Evolutionary conservation across 2,113 vertebrate species (phyloP), one percentile per base, ranked within the genome.

Genomic region (Psittacula cyanocephala): DNA sequence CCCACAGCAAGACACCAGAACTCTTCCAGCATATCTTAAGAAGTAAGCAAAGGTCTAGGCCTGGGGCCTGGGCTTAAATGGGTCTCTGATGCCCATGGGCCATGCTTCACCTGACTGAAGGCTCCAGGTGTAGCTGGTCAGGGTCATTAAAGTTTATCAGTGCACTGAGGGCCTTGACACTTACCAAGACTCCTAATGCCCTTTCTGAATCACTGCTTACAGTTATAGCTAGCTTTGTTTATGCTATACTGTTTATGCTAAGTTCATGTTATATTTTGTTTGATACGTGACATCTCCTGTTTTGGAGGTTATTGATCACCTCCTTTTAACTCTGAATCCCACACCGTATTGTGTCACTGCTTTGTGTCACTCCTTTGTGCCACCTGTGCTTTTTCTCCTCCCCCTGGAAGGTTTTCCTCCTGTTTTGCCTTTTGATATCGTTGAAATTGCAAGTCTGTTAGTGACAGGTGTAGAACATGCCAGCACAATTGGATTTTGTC

Each of bases 1-100:
- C 10, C 10, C 19, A 55, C 4, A 28, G 16, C 2, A 35, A 37
- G 6, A 64, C 39, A 46, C 9, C 16, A 72, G 4, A 57, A 39
- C 9, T 57, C 16, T 27, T 74, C 37, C 25, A 68, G 1, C 1
- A 9, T 10, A 46, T 9, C 10, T 53, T 31, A 59, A 4, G 2
- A 63, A 44, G 0, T 0, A 0, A 0, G 0, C 2, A 1, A 0
- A 6, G 1, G 1, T 3, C 15, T 11, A 20, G 10, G 5, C n/a
- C 47, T 82, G 29, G 10, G 10, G 5, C 37, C 47, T 82, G 27
- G 85, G 57, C 67, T 89, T 94, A 82, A 91, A 57, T 60, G 4
- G 29, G 35, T 29, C 29, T 72, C 39, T 3, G 15, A 81, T 28
- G 35, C 20, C 17, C 12, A 27, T 47, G 55, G 22, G 41, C 59